Base-by-base conservation (phyloP, 2,797 vertebrate genomes). In the Eremophila alpestris region DNA sequence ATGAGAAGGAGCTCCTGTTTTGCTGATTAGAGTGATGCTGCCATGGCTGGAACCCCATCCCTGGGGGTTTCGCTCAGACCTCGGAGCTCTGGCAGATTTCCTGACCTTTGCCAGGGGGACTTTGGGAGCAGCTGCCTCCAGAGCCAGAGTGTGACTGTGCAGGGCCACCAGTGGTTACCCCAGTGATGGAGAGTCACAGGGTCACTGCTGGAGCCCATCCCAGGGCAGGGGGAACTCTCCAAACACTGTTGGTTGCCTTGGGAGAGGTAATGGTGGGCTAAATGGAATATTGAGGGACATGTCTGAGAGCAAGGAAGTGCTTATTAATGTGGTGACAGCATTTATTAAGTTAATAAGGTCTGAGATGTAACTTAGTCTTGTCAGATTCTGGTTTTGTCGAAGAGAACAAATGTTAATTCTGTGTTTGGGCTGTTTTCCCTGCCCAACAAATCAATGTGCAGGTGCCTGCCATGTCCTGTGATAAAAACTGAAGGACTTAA, bases 1-100 rank as follows among this genome's bases (percentile, higher is more conserved):
- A 93, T 88, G 79, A 70, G 76, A 89, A 60, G 54, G 45, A 95
- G 75, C 78, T 91, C 92, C 84, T 76, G 14, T 78, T 95, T 89
- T 78, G 41, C 78, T 92, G 73, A 84, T 95, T 77, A 26, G 60
- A 80, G 64, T 64, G 69, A 51, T 80, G 69, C 3, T 87, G 46
- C 65, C 75, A 23, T 76, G 34, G 2, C 43, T 8, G 24, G 29
- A 64, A 40, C 45, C 48, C 69, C 2, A 0, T 93, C 81, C 48
- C 58, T 1, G 1, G 69, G 78, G 56, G 32, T 21, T 70, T 80
- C 0, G 8, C 60, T 79, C 86, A 46, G 41, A 60, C 27, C 60
- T 78, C 0, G 0, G 34, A 55, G 70, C 34, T 46, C 86, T 78
- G 78, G 54, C 40, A 76, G 65, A 5, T 75, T 56, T 82, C 40